Evolutionary conservation across 2,888 invertebrate species (phyloP), one percentile per base, ranked within the genome.

Genomic region (Coecobrya sp.): DNA sequence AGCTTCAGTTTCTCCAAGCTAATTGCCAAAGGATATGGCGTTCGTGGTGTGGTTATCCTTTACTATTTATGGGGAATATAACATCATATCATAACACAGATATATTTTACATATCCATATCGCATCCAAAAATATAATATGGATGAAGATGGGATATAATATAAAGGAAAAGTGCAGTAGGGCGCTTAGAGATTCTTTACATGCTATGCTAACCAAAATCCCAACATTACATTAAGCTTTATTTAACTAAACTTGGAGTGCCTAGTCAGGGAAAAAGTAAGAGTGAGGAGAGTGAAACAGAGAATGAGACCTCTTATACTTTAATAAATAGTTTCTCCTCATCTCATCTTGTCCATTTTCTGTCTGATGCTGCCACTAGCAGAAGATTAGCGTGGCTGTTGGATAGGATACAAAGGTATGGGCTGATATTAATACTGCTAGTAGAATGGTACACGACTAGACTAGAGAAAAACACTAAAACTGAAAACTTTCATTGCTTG

Each of bases 181-280:
- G 13, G 45, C 49, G 49, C 49, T 49, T 76, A 49, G 13, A 25
- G 49, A 76, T 25, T 49, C 73, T 85, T 65, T 68, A 85, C 45
- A 85, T 85, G 86, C 55, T 73, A 68, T 62, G 68, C 73, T 73
- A 86, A 73, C 86, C 45, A 86, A 86, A 70, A 70, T 86, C 86
- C 55, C 16, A 52, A 73, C 42, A 86, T 86, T 73, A 86, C 73
- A 86, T 86, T 70, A 86, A 36, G 70, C 86, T 42, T 59, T 82
- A 49, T 76, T 59, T 62, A 62, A 82, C 82, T 55, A 52, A 27
- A 85, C 52, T 25, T 68, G 0, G 19, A 73, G 73, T 42, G 45
- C 13, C 42, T 22, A 49, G 70, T n/a, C 11, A 45, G 49, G 25
- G 73, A 11, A 62, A 68, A 68, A 68, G 59, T 68, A 45, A 30